A percentile compares a stretch with the other conserved stretches of the same genome.
Evolutionary conservation across 2,797 vertebrate genomes (phyloP).

Genomic region (Rhodeus uyekii): DNA sequence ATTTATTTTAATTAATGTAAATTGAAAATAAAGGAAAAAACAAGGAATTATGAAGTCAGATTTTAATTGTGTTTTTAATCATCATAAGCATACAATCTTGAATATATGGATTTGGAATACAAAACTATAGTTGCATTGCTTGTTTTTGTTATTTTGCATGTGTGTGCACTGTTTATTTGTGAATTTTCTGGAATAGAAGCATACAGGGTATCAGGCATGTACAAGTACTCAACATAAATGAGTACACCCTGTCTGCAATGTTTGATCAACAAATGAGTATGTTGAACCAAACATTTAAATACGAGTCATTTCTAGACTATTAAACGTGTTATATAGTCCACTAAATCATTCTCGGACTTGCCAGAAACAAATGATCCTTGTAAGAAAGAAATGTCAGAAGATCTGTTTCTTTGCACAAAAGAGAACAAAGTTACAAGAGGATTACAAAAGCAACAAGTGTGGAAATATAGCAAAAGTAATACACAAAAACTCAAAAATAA

Average conservation of each 20-base stretch:
- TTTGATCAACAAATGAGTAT: background rate
- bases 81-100: conserved; percentile 49
- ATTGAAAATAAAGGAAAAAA: conserved; percentile 86
- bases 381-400: background rate
- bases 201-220: background rate
- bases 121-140: background rate
- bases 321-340: background rate
- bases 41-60: conserved; percentile 72
- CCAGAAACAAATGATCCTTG: background rate
- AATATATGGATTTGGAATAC: conserved; percentile 47
- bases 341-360: background rate
- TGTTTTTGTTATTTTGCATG: conserved; percentile 39
- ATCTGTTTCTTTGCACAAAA: background rate
- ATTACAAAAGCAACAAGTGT: background rate
- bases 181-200: background rate
- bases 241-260: background rate
- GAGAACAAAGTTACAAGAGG: background rate
- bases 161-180: background rate
- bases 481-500: too few relatives aligned
- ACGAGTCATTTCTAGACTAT: background rate
- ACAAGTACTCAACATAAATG: background rate
- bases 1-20: conserved; percentile 85
- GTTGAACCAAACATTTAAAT: background rate
- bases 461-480: background rate
- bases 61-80: conserved; percentile 72